These are phyloP conservation scores for Sitta carolinensis DNA, from an alignment of 2,797 vertebrate species.

Conservation along the genomic window DNA sequence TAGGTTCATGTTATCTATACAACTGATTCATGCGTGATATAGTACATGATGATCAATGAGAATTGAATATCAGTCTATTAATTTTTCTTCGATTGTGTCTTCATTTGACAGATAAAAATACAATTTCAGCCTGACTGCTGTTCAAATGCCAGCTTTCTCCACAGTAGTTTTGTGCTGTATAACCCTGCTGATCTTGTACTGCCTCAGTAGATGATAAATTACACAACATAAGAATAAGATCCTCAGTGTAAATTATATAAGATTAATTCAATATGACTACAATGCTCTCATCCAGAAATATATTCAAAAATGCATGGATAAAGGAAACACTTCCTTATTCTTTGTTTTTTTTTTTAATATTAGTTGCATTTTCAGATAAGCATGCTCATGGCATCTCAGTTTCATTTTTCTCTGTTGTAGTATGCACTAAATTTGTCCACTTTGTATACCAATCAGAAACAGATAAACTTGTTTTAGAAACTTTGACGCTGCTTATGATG, in stretches of 20 bases:
- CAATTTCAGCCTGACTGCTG: background rate
- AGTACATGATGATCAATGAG: background rate
- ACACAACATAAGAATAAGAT: background rate
- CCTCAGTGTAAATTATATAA: background rate
- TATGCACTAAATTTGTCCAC: background rate
- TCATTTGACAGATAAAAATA: background rate
- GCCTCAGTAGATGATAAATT: background rate
- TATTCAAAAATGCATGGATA: background rate
- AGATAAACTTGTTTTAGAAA: background rate
- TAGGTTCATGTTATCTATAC: background rate
- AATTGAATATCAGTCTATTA: background rate
- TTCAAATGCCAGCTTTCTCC: background rate
- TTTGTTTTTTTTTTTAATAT: no score
- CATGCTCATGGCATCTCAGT: background rate
- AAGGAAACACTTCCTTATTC: background rate
- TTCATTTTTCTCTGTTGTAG: background rate
- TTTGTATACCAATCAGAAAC: background rate
- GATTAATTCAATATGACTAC: background rate
- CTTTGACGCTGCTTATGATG: background rate
- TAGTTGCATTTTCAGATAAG: background rate
- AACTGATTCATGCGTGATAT: background rate
- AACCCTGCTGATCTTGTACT: background rate
- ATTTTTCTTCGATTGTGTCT: background rate
- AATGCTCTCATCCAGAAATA: background rate
- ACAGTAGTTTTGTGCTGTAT: background rate